phyloP scores from a whole-genome alignment of 2,113 vertebrate species.

The Tyto alba region DNA sequence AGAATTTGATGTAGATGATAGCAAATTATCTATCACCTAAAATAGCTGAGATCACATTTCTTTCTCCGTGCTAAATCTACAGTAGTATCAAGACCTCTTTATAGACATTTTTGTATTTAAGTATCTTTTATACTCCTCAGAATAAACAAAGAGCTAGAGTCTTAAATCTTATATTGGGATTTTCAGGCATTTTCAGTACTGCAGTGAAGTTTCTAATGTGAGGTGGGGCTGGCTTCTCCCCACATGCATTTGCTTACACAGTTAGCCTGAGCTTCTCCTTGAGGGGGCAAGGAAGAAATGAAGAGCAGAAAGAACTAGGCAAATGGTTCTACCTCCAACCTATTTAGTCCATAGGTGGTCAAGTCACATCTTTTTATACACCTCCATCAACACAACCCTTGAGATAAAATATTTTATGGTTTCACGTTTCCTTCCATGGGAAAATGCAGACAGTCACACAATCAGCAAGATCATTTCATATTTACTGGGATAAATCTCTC shows the following conservation, averaged over 20 bases:
- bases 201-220: background rate
- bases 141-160: background rate
- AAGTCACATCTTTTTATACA: background rate
- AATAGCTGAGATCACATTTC: background rate
- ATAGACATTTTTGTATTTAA: background rate
- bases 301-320: background rate
- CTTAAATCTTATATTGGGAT: background rate
- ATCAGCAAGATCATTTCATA: background rate
- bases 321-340: background rate
- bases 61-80: no score
- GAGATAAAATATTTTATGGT: background rate
- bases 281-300: background rate
- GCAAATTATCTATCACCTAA: background rate
- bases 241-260: no score
- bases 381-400: background rate
- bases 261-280: background rate
- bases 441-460: background rate
- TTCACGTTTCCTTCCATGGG: background rate
- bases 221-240: background rate
- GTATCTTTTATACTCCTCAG: background rate
- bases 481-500: background rate
- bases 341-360: background rate
- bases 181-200: background rate
- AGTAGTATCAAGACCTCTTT: background rate
- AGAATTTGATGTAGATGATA: background rate